Base-by-base conservation (phyloP, 2,113 vertebrate genomes). In the Lophochroa leadbeateri region DNA sequence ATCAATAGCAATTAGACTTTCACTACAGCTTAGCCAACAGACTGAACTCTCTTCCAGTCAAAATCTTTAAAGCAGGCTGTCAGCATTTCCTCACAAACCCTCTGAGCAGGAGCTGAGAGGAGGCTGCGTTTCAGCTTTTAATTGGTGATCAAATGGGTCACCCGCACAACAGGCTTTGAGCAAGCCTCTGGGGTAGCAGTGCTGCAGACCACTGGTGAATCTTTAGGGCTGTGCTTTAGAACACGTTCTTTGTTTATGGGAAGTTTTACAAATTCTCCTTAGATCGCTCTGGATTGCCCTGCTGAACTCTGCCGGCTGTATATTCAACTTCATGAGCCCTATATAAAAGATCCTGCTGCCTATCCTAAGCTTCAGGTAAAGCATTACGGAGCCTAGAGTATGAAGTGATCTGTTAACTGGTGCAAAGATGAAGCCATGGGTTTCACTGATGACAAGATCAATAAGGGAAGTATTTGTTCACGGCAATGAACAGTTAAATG, bases 351-450 rank as follows among this genome's bases (percentile, higher is more conserved):
- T 89, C 99, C 99, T 13, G 98, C 98, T 47, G 99, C 99, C 61
- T 99, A 99, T 28, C 98, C 99, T 57, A 99, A 98, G 97, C 97
- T 99, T 70, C 99, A 99, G 98, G 99, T 99, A 97, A 97, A 87
- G 71, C 84, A 43, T 2, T 74, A 72, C 20, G 14, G 72, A 76
- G 68, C 33, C n/a, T 17, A 33, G 43, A 61, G 25, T 13, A 79
- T 74, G 58, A 64, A 70, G 24, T 11, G 35, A 17, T 75, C 27
- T 60, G 49, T 35, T 37, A 86, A 88, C 31, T 63, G 64, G 17
- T 28, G 12, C 68, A 75, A 53, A 70, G 85, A 50, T 10, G 17
- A 69, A 84, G 78, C 71, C 46, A 3, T 4, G 37, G 67, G 77
- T 86, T 93, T 86, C 88, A 83, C 63, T 77, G 37, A 31, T 46